Conservation (phyloP, 2,113 vertebrate genomes). For the Terrapene triunguis region DNA sequence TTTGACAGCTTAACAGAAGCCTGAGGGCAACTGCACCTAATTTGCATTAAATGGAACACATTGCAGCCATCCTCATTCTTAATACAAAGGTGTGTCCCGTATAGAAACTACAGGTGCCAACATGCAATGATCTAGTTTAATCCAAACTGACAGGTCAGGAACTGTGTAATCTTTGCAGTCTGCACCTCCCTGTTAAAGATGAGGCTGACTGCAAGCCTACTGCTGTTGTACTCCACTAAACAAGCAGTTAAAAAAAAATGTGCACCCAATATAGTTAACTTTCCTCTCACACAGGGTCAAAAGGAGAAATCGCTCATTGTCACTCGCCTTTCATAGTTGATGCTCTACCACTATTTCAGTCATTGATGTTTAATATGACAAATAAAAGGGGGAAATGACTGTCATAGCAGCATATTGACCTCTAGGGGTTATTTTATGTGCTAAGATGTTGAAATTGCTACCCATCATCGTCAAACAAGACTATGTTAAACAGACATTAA, state of each 20-base stretch:
- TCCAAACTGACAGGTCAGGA: conserved; percentile 21
- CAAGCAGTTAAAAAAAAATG: neutral
- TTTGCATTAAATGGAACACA: conserved; percentile 21
- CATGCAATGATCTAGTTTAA: neutral
- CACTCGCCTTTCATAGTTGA: conserved; percentile 10
- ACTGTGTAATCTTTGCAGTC: conserved; percentile 20
- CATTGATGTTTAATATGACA: conserved; percentile 25
- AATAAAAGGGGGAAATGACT: conserved; percentile 47
- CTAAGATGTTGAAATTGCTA: conserved; percentile 40
- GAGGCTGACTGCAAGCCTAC: conserved; percentile 46
- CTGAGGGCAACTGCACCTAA: neutral
- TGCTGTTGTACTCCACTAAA: conserved; percentile 32
- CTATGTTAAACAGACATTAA: conserved; percentile 42
- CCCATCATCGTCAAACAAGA: neutral
- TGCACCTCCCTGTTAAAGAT: conserved; percentile 53
- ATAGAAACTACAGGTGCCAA: conserved; percentile 17
- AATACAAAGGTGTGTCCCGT: conserved; percentile 26
- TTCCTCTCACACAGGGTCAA: conserved; percentile 50
- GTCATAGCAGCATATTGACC: conserved; percentile 46
- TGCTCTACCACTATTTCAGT: conserved; percentile 37
- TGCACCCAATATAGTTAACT: conserved; percentile 36
- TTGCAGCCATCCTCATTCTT: conserved; percentile 58
- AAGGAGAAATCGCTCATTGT: conserved; percentile 42
- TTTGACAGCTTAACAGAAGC: conserved; percentile 47
- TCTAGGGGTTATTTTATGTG: conserved; percentile 41